Conservation (phyloP, 1,140 invertebrate genomes). For the Thaumetopoea pityocampa region DNA sequence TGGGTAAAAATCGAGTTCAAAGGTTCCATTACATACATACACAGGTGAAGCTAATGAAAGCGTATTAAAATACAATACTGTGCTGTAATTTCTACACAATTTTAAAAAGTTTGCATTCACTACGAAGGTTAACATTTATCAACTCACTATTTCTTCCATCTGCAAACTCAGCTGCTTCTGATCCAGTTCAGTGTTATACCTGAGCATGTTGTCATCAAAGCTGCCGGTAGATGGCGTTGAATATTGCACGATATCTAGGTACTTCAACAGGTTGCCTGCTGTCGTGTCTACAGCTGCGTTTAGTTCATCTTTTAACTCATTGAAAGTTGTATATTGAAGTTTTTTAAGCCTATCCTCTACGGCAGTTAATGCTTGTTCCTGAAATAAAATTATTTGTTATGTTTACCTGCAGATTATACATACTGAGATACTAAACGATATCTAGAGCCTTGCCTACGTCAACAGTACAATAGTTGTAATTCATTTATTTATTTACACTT, state of each 20-base stretch:
- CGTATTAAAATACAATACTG: too few relatives aligned
- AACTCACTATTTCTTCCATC: slow-evolving; percentile 46
- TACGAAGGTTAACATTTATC: too few relatives aligned
- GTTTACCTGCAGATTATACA: too few relatives aligned
- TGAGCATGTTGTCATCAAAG: slow-evolving; percentile 11
- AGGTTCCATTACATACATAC: too few relatives aligned
- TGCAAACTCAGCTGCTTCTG: slow-evolving; percentile 40
- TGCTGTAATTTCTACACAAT: too few relatives aligned
- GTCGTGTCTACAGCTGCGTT: slow-evolving; percentile 31
- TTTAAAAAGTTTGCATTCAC: too few relatives aligned
- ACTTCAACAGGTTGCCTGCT: slow-evolving; percentile 32
- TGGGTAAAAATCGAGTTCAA: too few relatives aligned
- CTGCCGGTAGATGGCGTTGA: slow-evolving; percentile 3
- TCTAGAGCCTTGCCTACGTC: too few relatives aligned
- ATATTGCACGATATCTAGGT: slow-evolving; percentile 35
- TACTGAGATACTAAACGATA: too few relatives aligned
- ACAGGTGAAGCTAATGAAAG: too few relatives aligned
- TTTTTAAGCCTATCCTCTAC: slow-evolving; percentile 30
- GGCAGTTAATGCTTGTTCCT: slow-evolving; percentile 28
- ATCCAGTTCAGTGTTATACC: slow-evolving; percentile 44
- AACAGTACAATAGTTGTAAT: too few relatives aligned
- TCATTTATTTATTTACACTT: too few relatives aligned
- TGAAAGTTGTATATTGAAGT: slow-evolving; percentile 25
- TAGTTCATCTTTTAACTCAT: slow-evolving; percentile 30
- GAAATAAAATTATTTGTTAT: slow-evolving; percentile 6